phyloP scores from a whole-genome alignment of 1,140 invertebrate genomes.

The Saccostrea cuccullata region DNA sequence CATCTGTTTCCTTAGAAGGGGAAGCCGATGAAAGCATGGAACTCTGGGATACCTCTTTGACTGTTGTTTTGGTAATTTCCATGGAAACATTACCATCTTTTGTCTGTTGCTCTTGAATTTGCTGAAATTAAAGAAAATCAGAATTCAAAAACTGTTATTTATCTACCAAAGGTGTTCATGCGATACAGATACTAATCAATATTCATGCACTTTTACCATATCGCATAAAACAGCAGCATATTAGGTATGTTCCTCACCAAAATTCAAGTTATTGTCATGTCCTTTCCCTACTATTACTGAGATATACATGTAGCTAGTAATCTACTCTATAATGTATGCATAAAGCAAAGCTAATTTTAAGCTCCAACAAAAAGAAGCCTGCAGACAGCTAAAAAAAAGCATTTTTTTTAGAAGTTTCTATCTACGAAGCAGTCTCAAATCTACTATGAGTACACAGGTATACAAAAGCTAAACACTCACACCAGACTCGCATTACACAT shows the following conservation, averaged over 20 bases:
- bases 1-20: constrained; percentile 36
- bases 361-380: too few species aligned
- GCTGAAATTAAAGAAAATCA: constrained; percentile 14
- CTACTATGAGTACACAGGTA: neutral
- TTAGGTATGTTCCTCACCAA: neutral
- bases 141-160: neutral
- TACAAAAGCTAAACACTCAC: neutral
- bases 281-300: too few species aligned
- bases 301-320: too few species aligned
- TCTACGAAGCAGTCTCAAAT: neutral
- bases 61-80: constrained; percentile 57
- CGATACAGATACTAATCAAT: neutral
- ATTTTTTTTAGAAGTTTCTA: neutral
- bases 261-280: too few species aligned
- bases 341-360: too few species aligned
- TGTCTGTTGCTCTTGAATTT: constrained; percentile 18
- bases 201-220: neutral
- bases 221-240: neutral
- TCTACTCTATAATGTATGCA: too few species aligned
- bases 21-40: neutral
- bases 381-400: neutral
- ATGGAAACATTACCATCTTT: constrained; percentile 47
- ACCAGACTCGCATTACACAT: neutral
- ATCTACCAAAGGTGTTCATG: neutral
- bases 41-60: constrained; percentile 42